A percentile compares a stretch with the other conserved stretches of the same genome.
These are phyloP conservation scores for Laterallus jamaicensis DNA, from an alignment of 2,113 vertebrate species.

Conservation along the genomic window DNA sequence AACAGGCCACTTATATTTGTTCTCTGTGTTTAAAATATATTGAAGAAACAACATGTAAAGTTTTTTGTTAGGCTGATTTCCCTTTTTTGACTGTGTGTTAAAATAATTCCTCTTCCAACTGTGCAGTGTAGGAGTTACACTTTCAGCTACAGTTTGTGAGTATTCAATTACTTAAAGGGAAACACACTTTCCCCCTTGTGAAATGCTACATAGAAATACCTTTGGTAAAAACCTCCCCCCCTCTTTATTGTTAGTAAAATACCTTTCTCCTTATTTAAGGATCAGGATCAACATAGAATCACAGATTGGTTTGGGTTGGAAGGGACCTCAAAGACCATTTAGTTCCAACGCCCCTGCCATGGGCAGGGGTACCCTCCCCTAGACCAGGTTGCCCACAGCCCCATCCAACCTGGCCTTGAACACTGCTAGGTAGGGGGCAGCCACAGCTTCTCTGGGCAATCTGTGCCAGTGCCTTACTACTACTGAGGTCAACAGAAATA, in stretches of 20 bases:
- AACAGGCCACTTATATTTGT: neutral
- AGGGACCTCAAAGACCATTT: too few relatives aligned
- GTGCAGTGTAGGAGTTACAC: neutral
- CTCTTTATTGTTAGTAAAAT: neutral
- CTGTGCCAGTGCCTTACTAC: too few relatives aligned
- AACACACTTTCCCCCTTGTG: neutral
- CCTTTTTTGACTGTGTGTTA: neutral
- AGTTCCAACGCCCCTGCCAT: too few relatives aligned
- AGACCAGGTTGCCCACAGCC: too few relatives aligned
- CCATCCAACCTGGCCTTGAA: too few relatives aligned
- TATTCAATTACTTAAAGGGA: neutral
- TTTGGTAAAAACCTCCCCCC: neutral
- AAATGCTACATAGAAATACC: neutral
- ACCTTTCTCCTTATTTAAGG: neutral
- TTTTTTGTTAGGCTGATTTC: neutral
- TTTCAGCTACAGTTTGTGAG: neutral
- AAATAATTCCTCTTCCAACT: neutral
- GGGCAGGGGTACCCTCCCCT: too few relatives aligned
- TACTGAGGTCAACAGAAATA: neutral
- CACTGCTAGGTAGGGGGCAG: too few relatives aligned
- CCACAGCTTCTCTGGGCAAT: too few relatives aligned
- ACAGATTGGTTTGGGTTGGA: too few relatives aligned
- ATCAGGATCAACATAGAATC: neutral
- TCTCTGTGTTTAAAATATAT: neutral
- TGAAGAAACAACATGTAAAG: neutral